These are phyloP conservation scores for Trididemnum miniatum DNA, from an alignment of 23 tunicate genomes.

Conservation along the genomic window DNA sequence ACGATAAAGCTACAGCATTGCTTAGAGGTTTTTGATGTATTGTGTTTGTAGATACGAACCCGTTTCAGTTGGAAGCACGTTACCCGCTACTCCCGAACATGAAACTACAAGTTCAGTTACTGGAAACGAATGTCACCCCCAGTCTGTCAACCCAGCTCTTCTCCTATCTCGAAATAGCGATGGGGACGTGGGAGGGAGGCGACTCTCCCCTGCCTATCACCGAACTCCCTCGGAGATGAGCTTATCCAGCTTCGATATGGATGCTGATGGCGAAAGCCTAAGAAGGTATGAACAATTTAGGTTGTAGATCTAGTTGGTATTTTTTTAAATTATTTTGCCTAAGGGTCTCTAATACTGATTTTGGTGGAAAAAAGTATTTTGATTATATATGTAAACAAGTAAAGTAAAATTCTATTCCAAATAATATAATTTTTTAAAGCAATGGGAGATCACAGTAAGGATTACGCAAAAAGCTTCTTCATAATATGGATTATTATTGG, in stretches of 20 bases:
- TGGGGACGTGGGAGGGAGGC: conserved; percentile 13
- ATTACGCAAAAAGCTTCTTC: no score
- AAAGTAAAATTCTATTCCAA: no score
- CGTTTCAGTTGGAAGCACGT: neutral
- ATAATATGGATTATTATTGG: no score
- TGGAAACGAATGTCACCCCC: neutral
- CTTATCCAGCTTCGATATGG: conserved; percentile 62
- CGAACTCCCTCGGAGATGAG: conserved; percentile 64
- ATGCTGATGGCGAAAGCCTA: conserved; percentile 70
- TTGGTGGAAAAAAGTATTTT: no score
- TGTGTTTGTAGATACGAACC: conserved; percentile 1
- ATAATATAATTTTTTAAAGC: no score
- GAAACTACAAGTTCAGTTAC: neutral
- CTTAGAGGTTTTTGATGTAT: no score
- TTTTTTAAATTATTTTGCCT: no score
- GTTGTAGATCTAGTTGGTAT: no score
- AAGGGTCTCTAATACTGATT: no score
- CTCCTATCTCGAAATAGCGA: conserved; percentile 42
- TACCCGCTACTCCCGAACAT: conserved; percentile 50
- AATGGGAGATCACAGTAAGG: no score
- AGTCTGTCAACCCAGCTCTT: neutral
- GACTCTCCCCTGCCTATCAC: conserved; percentile 47
- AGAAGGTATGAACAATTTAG: conserved; percentile 90
- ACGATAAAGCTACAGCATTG: no score
- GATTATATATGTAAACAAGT: no score